Percentiles rank a stretch among this genome's conserved stretches.
Conservation (phyloP, 2,113 vertebrate species). For the Apodemus sylvaticus region DNA sequence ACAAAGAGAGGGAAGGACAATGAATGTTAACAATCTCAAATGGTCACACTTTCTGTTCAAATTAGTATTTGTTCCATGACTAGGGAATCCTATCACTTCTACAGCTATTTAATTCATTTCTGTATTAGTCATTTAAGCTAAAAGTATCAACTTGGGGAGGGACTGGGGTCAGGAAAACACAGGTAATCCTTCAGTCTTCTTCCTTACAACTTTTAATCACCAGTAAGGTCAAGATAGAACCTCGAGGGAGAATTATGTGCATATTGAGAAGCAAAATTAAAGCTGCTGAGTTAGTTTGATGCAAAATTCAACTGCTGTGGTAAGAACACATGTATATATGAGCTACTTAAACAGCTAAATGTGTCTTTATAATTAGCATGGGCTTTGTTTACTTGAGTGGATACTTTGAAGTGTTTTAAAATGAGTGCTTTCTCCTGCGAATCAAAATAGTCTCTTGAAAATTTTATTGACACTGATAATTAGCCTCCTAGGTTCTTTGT, state of each 20-base stretch:
- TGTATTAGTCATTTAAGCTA: not conserved
- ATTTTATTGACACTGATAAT: conserved; percentile 11
- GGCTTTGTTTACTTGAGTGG: not conserved
- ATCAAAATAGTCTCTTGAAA: conserved; percentile 38
- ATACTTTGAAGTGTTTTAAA: conserved; percentile 52
- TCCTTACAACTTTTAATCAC: not conserved
- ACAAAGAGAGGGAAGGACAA: no score
- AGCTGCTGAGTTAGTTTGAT: not conserved
- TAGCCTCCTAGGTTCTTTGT: conserved; percentile 32
- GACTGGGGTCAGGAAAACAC: not conserved
- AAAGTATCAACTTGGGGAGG: not conserved
- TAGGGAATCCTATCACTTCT: not conserved
- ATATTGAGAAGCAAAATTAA: conserved; percentile 17
- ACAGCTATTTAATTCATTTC: not conserved
- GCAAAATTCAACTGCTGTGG: not conserved
- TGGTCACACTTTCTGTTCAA: not conserved
- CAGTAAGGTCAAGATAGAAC: not conserved
- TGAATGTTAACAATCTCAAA: not conserved
- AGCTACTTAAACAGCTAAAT: conserved; percentile 44
- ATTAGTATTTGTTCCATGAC: not conserved
- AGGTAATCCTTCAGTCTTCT: not conserved
- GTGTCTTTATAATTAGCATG: conserved; percentile 18
- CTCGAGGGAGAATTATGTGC: not conserved
- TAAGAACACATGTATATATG: not conserved
- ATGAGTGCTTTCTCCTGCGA: conserved; percentile 18